phyloP scores from a whole-genome alignment of 2,113 vertebrate species.

The Mustelus asterias region DNA sequence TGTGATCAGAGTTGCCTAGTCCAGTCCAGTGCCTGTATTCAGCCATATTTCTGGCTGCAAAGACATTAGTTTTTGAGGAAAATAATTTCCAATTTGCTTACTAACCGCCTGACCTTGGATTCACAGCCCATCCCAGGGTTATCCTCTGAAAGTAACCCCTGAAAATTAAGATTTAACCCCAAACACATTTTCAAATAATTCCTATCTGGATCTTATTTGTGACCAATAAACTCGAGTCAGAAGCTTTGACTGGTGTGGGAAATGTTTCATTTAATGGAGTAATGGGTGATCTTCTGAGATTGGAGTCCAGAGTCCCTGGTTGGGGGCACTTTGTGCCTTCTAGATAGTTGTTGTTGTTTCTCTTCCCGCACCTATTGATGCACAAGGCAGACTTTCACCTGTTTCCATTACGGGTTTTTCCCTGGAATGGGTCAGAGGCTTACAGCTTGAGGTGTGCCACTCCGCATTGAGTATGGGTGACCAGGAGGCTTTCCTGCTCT shows the following conservation, averaged over 20 bases:
- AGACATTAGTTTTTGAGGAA: not conserved
- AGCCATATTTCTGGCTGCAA: not conserved
- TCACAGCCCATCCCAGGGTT: not conserved
- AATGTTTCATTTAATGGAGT: not conserved
- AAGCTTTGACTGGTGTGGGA: not conserved
- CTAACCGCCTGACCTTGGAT: not conserved
- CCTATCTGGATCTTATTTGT: not conserved
- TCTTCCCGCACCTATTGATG: too few species aligned
- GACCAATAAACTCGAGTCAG: not conserved
- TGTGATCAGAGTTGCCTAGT: not conserved
- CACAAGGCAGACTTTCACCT: too few species aligned
- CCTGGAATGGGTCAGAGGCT: too few species aligned
- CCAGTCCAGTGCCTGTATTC: not conserved
- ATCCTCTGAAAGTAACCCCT: not conserved
- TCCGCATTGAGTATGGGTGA: too few species aligned
- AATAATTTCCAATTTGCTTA: not conserved
- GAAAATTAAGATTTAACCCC: not conserved
- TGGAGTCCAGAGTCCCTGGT: not conserved
- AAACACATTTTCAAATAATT: not conserved
- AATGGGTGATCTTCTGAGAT: not conserved
- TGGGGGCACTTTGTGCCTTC: not conserved
- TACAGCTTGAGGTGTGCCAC: too few species aligned
- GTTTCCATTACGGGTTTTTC: too few species aligned
- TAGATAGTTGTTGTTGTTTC: too few species aligned
- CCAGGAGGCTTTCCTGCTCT: too few species aligned